These are phyloP conservation scores for Montifringilla adamsi DNA, from an alignment of 2,113 vertebrate species.

Conservation along the genomic window DNA sequence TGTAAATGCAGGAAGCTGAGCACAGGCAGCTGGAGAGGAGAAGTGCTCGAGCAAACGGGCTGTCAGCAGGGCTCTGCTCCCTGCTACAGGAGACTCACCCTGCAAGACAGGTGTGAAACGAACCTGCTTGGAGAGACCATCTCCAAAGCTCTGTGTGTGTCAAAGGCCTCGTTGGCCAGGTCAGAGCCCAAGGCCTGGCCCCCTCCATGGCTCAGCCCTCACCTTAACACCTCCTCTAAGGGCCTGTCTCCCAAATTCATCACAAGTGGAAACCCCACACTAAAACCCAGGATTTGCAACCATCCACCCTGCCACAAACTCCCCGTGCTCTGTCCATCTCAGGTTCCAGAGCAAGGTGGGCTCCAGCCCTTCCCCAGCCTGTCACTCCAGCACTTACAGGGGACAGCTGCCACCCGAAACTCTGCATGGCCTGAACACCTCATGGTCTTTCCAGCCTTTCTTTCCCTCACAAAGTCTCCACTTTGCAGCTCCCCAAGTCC, in stretches of 20 bases:
- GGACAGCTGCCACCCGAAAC: background rate
- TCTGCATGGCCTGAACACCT: background rate
- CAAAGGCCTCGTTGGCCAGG: background rate
- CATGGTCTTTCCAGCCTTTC: background rate
- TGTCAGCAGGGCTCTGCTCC: background rate
- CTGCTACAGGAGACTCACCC: rapidly evolving
- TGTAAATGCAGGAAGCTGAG: background rate
- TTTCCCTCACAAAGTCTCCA: background rate
- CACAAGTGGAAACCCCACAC: background rate
- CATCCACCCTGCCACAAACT: background rate
- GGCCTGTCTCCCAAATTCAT: background rate
- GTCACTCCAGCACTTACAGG: background rate
- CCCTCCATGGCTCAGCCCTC: background rate
- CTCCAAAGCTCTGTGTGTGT: background rate
- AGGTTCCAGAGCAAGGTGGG: background rate
- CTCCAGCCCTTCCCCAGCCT: background rate
- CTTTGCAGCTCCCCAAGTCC: background rate
- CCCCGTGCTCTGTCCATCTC: rapidly evolving
- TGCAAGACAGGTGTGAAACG: background rate
- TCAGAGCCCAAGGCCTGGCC: background rate
- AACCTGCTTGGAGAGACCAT: background rate
- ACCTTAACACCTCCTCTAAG: background rate
- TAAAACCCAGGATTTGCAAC: background rate
- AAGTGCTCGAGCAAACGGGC: rapidly evolving
- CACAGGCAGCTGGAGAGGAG: background rate